These are phyloP conservation scores for Oryctes rhinoceros DNA, from an alignment of 1,140 invertebrate genomes.

Conservation along the genomic window DNA sequence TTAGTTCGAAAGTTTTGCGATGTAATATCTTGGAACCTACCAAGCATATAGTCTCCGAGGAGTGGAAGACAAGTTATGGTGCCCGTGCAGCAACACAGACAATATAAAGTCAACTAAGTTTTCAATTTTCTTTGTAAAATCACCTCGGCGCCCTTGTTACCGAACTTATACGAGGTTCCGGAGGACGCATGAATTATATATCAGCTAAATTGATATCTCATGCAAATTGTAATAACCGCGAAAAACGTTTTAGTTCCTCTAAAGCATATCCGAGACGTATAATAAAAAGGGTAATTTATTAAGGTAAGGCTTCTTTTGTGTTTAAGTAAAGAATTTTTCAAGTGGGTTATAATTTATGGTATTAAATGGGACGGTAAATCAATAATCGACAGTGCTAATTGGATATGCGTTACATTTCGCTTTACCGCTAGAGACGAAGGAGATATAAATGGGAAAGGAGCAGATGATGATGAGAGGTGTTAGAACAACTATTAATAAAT, in stretches of 20 bases:
- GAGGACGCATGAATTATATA: constrained; percentile 31
- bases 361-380: neutral
- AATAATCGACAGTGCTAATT: constrained; percentile 19
- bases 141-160: constrained; percentile 32
- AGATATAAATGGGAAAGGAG: too few species aligned
- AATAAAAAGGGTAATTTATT: constrained; percentile 18
- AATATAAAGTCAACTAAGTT: constrained; percentile 41
- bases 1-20: constrained; percentile 35
- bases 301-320: neutral
- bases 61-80: constrained; percentile 33
- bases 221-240: constrained; percentile 34
- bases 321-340: constrained; percentile 19
- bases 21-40: constrained; percentile 22
- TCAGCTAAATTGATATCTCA: constrained; percentile 33
- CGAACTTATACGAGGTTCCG: constrained; percentile 2
- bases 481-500: too few species aligned
- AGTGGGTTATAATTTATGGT: neutral
- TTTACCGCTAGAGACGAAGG: too few species aligned
- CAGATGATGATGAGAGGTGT: too few species aligned
- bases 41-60: constrained; percentile 20
- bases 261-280: constrained; percentile 11
- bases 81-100: constrained; percentile 2
- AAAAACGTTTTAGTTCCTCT: neutral
- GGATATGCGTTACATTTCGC: neutral
- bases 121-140: constrained; percentile 43